A percentile compares a stretch with the other conserved stretches of the same genome.
phyloP scores from a whole-genome alignment of 2,797 vertebrate genomes.

The Remorina albescens region DNA sequence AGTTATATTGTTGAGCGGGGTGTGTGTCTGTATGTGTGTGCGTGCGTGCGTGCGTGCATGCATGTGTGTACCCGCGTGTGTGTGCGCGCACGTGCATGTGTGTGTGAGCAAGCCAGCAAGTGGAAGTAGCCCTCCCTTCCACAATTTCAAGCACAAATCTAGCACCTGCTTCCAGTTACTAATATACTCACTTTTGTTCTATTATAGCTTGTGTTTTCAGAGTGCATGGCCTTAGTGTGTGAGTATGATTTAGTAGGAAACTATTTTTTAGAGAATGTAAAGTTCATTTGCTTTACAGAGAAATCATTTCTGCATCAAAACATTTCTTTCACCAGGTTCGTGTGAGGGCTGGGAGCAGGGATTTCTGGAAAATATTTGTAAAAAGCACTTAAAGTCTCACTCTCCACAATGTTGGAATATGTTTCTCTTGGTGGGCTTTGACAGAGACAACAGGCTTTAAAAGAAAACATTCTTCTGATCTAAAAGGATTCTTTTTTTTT shows the following conservation, averaged over 20 bases:
- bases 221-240: slow-evolving; percentile 58
- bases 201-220: slow-evolving; percentile 46
- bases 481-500: slow-evolving; percentile 47
- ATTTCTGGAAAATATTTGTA: slow-evolving; percentile 6
- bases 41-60: slow-evolving; percentile 15
- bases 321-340: slow-evolving; percentile 11
- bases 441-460: slow-evolving; percentile 31
- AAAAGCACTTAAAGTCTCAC: slow-evolving; percentile 38
- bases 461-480: slow-evolving; percentile 25
- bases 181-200: slow-evolving; percentile 35
- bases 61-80: too few relatives aligned
- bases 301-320: slow-evolving; percentile 16
- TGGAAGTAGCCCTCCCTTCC: slow-evolving; percentile 3
- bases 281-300: slow-evolving; percentile 20
- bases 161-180: slow-evolving; percentile 34
- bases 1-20: slow-evolving; percentile 29
- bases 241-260: slow-evolving; percentile 24
- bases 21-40: slow-evolving; percentile 17
- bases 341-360: slow-evolving; percentile 10
- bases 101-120: slow-evolving; percentile 14
- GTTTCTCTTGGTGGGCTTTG: slow-evolving; percentile 36
- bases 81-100: slow-evolving; percentile 18
- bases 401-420: slow-evolving; percentile 44
- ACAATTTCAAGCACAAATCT: slow-evolving; percentile 57
- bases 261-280: too few relatives aligned